Base-by-base conservation (phyloP, 2,113 vertebrate species). In the Lanius ludovicianus region DNA sequence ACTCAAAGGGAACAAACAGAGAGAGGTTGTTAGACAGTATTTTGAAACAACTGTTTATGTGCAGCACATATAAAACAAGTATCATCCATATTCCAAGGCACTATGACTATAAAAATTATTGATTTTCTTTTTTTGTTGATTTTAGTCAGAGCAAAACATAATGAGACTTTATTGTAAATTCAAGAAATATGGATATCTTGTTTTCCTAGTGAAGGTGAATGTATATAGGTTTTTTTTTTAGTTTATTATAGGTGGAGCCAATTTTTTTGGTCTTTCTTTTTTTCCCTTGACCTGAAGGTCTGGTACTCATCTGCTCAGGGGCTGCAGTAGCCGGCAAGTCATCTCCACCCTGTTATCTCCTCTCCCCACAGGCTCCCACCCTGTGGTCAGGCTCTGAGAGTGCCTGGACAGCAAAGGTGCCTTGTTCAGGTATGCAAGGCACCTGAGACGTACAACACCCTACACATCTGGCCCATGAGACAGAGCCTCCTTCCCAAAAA, bases 191-290 rank as follows among this genome's bases (percentile, higher is more conserved):
- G 9, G 25, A 12, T 57, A 24, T 87, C 27, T 33, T 71, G 20
- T 52, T 56, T 85, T 71, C 21, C 17, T 89, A 28, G 11, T 46
- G 13, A n/a, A 75, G 13, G 9, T 79, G 44, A 68, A 76, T 30
- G 15, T 15, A 15, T 27, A 6, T 15, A 1, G 6, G 2, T 3
- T 0, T 27, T 46, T 65, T 70, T 80, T 93, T 42, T 39, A 25
- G 7, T 75, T 71, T 76, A 11, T 19, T 67, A 0, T 49, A 50
- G 3, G 12, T 52, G 23, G 5, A 67, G 3, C 2, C 4, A 11
- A 8, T 46, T 33, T 50, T 53, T 22, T 35, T 6, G n/a, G 12
- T 35, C 9, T 64, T 35, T 17, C 1, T 27, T 30, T 62, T 63
- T 62, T 23, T 8, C 1, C 25, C 20, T 23, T 64, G 23, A 42